Conservation (phyloP, 2,113 vertebrate genomes). For the Sinosuthora webbiana region DNA sequence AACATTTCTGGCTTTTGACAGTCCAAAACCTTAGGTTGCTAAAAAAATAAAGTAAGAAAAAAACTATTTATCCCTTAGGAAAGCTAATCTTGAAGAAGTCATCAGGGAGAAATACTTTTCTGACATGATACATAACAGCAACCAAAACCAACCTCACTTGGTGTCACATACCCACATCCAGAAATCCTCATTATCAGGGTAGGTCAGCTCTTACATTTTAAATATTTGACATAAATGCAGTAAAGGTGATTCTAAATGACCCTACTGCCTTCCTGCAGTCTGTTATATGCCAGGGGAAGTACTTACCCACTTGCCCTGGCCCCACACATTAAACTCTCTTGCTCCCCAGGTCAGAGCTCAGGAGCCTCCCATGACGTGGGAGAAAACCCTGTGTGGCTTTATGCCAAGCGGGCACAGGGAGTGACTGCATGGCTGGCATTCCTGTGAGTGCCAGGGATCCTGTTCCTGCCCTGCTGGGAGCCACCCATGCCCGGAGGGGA, state of each 20-base stretch:
- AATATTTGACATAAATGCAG: not conserved
- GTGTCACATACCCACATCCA: not conserved
- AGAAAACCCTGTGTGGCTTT: not conserved
- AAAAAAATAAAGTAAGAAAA: not conserved
- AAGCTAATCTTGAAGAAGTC: not conserved
- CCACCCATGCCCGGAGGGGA: not conserved
- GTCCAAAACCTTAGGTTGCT: not conserved
- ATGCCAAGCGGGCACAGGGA: not conserved
- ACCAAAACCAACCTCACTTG: not conserved
- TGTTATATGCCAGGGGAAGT: not conserved
- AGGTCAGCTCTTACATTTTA: not conserved
- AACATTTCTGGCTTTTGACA: not conserved
- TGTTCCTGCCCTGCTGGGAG: not conserved
- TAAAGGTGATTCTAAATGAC: not conserved
- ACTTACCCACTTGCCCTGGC: not conserved
- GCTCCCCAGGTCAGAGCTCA: fast-evolving
- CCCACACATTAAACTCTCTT: not conserved
- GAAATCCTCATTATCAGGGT: not conserved
- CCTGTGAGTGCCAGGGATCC: not conserved
- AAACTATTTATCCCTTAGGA: not conserved
- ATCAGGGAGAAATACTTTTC: not conserved
- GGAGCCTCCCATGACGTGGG: fast-evolving
- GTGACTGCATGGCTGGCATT: not conserved
- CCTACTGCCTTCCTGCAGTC: not conserved
- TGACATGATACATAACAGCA: not conserved